These are phyloP conservation scores for Acrobasis repandana DNA, from an alignment of 2,888 invertebrate genomes.

Conservation along the genomic window DNA sequence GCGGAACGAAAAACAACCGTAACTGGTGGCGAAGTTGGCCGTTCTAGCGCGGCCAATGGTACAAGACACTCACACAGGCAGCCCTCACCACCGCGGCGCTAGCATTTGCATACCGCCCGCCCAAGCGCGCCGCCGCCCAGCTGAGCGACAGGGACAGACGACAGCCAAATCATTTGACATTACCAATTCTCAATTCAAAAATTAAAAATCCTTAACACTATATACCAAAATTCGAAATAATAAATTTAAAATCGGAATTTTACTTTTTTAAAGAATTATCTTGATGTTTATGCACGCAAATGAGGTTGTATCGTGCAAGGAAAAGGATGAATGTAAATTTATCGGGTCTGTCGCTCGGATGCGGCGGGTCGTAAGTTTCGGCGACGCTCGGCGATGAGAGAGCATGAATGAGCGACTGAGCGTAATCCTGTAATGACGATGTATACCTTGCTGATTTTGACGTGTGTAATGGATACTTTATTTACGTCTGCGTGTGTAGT, in stretches of 20 bases:
- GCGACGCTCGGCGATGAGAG: conserved; percentile 56
- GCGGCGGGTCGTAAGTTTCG: conserved; percentile 62
- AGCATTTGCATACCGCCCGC: conserved; percentile 84
- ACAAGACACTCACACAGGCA: conserved; percentile 76
- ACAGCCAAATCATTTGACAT: conserved; percentile 57
- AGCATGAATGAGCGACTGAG: conserved; percentile 69
- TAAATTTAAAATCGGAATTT: conserved; percentile 4
- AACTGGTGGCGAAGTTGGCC: conserved; percentile 83
- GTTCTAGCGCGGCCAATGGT: conserved; percentile 82
- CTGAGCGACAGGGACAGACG: conserved; percentile 77
- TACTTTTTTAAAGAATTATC: conserved; percentile 19
- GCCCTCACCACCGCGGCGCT: conserved; percentile 68
- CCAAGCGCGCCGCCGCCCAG: conserved; percentile 80
- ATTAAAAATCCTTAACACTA: conserved; percentile 10
- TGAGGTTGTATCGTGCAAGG: conserved; percentile 54
- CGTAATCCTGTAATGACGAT: conserved; percentile 64
- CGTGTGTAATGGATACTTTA: conserved; percentile 35
- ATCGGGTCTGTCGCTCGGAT: conserved; percentile 68
- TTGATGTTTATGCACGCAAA: conserved; percentile 44
- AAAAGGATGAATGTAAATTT: conserved; percentile 80
- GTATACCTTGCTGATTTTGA: conserved; percentile 55
- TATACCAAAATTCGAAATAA: conserved; percentile 12
- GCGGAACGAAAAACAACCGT: conserved; percentile 83
- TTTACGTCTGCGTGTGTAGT: conserved; percentile 17
- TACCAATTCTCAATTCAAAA: conserved; percentile 40